A percentile compares a stretch with the other conserved stretches of the same genome.
Evolutionary conservation across 2,113 vertebrate genomes (phyloP).

Genomic region (Zosterops lateralis): DNA sequence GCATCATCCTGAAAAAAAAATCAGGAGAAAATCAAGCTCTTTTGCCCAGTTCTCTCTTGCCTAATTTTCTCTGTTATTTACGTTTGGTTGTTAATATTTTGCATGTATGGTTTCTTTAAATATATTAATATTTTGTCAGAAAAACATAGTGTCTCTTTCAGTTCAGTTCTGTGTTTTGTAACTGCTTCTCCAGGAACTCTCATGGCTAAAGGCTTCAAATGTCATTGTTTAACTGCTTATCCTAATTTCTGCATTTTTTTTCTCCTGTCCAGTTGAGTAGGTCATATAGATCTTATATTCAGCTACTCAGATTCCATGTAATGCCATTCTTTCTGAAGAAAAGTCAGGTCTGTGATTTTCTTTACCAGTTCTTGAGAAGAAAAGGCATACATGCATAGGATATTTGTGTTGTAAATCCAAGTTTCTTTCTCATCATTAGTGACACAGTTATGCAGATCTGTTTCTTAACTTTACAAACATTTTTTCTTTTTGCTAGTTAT

Average conservation of each 20-base stretch:
- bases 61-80: not conserved
- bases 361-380: not conserved
- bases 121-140: not conserved
- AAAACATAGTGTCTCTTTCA: not conserved
- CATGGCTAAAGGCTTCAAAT: not conserved
- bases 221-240: not conserved
- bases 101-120: not conserved
- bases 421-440: not conserved
- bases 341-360: not conserved
- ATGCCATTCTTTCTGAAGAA: not conserved
- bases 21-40: not conserved
- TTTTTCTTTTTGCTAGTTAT: not conserved
- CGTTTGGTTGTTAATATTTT: not conserved
- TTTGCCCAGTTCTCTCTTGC: not conserved
- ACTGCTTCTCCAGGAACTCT: not conserved
- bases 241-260: not conserved
- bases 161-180: not conserved
- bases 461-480: not conserved
- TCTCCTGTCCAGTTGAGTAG: not conserved
- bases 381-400: not conserved
- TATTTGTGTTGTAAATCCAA: not conserved
- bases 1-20: not conserved
- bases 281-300: not conserved
- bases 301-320: not conserved
- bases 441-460: not conserved